phyloP scores from a whole-genome alignment of 2,797 vertebrate species.

The Acestrorhynchus altus region DNA sequence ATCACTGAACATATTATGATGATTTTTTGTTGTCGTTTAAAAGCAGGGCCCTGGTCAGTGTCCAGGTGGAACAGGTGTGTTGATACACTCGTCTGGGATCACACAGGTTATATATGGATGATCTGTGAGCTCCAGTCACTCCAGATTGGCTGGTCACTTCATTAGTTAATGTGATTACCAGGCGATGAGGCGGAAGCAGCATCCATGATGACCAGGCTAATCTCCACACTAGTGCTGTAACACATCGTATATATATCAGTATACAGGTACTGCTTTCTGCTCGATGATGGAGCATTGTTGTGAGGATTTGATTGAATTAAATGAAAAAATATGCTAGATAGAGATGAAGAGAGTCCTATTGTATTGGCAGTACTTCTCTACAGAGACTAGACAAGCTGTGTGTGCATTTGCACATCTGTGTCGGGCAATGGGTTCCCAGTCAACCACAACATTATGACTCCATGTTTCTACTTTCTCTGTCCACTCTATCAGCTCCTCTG shows the following conservation, averaged over 20 bases:
- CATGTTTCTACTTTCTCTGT: too few species aligned
- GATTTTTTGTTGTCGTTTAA: neutral
- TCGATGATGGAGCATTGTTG: too few species aligned
- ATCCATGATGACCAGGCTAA: slow-evolving; percentile 43
- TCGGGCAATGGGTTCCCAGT: too few species aligned
- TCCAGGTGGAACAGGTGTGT: slow-evolving; percentile 59
- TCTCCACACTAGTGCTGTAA: neutral
- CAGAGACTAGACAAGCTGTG: too few species aligned
- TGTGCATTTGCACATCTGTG: too few species aligned
- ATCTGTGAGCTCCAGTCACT: slow-evolving; percentile 51
- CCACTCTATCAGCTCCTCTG: too few species aligned
- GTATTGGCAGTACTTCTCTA: neutral
- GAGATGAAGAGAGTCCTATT: too few species aligned
- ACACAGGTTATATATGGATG: slow-evolving; percentile 57
- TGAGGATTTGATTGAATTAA: too few species aligned
- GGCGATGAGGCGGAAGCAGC: slow-evolving; percentile 61
- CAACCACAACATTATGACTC: too few species aligned
- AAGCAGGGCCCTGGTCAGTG: slow-evolving; percentile 61
- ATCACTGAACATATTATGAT: too few species aligned
- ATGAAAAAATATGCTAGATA: too few species aligned
- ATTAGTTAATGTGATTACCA: slow-evolving; percentile 78
- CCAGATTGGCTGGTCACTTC: slow-evolving; percentile 60
- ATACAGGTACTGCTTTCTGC: too few species aligned
- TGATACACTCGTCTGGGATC: slow-evolving; percentile 67
- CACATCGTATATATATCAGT: neutral